These are phyloP conservation scores for Andrena minutula DNA, from an alignment of 2,888 invertebrate genomes.

Conservation along the genomic window DNA sequence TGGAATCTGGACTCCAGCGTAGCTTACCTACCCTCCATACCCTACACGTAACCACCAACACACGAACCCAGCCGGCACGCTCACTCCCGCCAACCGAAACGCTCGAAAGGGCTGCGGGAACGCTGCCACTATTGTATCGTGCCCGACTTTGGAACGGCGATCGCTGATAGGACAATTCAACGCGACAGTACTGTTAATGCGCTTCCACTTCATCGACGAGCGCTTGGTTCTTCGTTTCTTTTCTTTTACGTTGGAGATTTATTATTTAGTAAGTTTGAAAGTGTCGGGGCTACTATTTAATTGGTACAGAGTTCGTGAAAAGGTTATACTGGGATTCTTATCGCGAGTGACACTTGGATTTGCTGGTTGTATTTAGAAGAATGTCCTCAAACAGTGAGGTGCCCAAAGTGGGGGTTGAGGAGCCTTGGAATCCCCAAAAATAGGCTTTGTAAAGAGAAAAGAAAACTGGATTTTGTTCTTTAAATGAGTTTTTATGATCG, in stretches of 20 bases:
- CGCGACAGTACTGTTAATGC: constrained; percentile 29
- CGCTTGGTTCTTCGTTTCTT: not conserved
- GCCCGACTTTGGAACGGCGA: constrained; percentile 9
- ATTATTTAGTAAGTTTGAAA: not conserved
- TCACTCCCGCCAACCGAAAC: constrained; percentile 26
- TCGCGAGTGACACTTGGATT: no score
- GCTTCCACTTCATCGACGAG: constrained; percentile 28
- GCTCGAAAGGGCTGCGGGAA: constrained; percentile 41
- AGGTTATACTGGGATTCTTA: no score
- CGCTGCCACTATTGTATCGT: constrained; percentile 21
- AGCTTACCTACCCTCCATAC: constrained; percentile 43
- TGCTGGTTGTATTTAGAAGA: no score
- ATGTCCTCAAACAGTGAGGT: no score
- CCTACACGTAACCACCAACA: constrained; percentile 15
- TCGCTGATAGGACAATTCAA: constrained; percentile 42
- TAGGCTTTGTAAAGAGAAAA: no score
- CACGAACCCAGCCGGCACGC: not conserved
- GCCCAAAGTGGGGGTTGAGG: no score
- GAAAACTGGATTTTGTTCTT: no score
- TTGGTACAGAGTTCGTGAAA: no score
- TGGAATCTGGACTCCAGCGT: constrained; percentile 69
- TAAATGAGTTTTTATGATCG: no score
- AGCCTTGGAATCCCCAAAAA: no score
- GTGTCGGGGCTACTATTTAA: not conserved
- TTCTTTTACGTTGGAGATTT: not conserved